Conservation (phyloP, 1,140 invertebrate species). For the Drosophila nasuta region DNA sequence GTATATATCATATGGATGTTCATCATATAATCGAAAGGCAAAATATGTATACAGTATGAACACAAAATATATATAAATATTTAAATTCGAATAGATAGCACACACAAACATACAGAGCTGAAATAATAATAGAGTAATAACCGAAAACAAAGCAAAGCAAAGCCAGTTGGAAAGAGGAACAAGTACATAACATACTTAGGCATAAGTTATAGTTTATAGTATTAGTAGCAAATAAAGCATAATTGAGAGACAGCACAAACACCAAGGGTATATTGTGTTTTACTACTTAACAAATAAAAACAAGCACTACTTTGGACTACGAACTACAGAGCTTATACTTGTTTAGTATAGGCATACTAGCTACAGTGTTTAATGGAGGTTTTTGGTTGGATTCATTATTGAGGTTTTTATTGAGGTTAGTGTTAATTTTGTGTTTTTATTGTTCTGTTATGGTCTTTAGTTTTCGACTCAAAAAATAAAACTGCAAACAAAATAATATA, state of each 20-base stretch:
- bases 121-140: conserved; percentile 52
- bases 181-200: conserved; percentile 37
- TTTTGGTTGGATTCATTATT: conserved; percentile 43
- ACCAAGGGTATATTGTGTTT: conserved; percentile 48
- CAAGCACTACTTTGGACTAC: conserved; percentile 64
- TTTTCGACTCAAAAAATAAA: conserved; percentile 58
- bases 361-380: conserved; percentile 68
- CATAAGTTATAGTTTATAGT: conserved; percentile 12
- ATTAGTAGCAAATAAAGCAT: conserved; percentile 26
- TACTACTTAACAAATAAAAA: conserved; percentile 47
- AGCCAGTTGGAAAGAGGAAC: background rate
- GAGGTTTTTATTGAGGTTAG: conserved; percentile 62
- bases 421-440: conserved; percentile 61
- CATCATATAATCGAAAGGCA: conserved; percentile 62
- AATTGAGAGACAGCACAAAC: conserved; percentile 60
- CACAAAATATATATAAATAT: conserved; percentile 57
- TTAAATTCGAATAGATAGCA: conserved; percentile 13
- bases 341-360: conserved; percentile 69
- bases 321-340: conserved; percentile 61
- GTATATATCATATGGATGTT: conserved; percentile 32
- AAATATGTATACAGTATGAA: conserved; percentile 57
- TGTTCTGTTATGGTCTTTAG: conserved; percentile 41
- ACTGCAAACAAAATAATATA: conserved; percentile 80
- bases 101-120: conserved; percentile 79
- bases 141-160: conserved; percentile 47